A percentile compares a stretch with the other conserved stretches of the same genome.
Evolutionary conservation across 2,797 vertebrate species (phyloP).

Genomic region (Rallus crepitans): DNA sequence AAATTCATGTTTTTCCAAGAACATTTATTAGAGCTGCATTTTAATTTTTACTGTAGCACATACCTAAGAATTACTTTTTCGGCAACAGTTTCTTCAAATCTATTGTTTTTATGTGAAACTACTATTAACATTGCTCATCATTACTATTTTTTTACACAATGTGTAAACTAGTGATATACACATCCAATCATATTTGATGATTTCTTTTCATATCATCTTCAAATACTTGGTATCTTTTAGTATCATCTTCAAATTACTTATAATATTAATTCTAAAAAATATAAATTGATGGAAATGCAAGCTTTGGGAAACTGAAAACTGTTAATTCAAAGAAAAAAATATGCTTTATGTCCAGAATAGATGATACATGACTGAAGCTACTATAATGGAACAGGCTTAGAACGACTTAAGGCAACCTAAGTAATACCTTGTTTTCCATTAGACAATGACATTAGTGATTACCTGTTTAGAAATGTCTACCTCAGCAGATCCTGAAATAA

Average conservation of each 20-base stretch:
- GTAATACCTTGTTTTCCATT: background rate
- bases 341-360: background rate
- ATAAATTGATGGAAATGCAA: background rate
- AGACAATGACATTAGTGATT: background rate
- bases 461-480: background rate
- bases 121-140: background rate
- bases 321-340: background rate
- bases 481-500: background rate
- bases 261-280: background rate
- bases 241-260: conserved; percentile 18
- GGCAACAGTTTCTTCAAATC: background rate
- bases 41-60: background rate
- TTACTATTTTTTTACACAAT: background rate
- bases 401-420: background rate
- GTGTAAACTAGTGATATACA: background rate
- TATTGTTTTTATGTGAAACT: background rate
- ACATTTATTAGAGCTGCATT: background rate
- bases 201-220: background rate
- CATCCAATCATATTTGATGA: conserved; percentile 46
- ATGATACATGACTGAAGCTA: background rate
- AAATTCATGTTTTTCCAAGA: background rate
- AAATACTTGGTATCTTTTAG: background rate
- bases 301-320: background rate
- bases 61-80: conserved; percentile 2
- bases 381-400: background rate